Conservation (phyloP, 2,113 vertebrate species). For the Colistium nudipinnis region DNA sequence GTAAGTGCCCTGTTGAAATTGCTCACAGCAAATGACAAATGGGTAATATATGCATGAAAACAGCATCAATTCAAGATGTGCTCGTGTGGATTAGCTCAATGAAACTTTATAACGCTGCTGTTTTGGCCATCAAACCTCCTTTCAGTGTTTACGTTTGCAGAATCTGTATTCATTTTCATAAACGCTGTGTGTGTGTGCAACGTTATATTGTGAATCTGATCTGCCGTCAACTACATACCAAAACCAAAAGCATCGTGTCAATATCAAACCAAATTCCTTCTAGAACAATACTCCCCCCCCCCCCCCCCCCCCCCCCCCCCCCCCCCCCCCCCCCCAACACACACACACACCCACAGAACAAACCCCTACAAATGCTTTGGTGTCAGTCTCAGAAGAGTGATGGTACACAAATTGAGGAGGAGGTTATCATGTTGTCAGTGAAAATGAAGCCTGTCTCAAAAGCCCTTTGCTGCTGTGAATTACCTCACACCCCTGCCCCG, state of each 20-base stretch:
- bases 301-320: constrained; percentile 27
- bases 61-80: constrained; percentile 29
- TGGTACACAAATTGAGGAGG: constrained; percentile 44
- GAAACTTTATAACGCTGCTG: constrained; percentile 28
- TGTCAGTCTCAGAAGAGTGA: constrained; percentile 43
- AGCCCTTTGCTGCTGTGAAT: constrained; percentile 47
- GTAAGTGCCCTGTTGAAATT: constrained; percentile 20
- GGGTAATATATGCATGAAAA: constrained; percentile 42
- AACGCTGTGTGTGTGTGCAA: too few relatives aligned
- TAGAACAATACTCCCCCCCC: background rate
- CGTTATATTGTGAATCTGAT: too few relatives aligned
- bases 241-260: too few relatives aligned
- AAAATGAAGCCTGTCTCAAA: constrained; percentile 48
- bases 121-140: background rate
- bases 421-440: constrained; percentile 45
- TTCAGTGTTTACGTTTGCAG: background rate
- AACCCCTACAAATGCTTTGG: constrained; percentile 28
- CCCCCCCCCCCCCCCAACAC: constrained; percentile 39
- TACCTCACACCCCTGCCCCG: constrained; percentile 28
- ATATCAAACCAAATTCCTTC: too few relatives aligned
- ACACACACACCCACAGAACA: constrained; percentile 19
- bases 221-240: too few relatives aligned
- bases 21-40: constrained; percentile 13
- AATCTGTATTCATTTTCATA: too few relatives aligned
- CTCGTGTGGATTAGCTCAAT: constrained; percentile 15